Evolutionary conservation across 2,797 vertebrate genomes (phyloP).

Genomic region (Urosaurus nigricauda): DNA sequence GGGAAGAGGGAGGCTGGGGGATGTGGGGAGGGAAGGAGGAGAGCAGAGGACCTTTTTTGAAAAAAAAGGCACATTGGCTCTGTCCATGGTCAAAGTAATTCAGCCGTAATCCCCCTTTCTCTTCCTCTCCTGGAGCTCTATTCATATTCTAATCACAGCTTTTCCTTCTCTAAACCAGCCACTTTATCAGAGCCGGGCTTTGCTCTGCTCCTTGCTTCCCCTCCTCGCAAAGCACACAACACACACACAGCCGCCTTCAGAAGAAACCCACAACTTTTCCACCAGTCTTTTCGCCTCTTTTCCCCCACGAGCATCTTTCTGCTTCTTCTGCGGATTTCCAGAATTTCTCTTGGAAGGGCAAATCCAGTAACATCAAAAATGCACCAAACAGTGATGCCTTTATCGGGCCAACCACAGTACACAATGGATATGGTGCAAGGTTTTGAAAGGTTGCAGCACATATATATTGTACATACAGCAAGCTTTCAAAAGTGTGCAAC

Average conservation of each 20-base stretch:
- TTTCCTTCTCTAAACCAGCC: constrained; percentile 94
- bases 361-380: too few relatives aligned
- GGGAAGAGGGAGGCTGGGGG: constrained; percentile 40
- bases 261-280: constrained; percentile 57
- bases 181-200: constrained; percentile 93
- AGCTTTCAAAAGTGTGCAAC: too few relatives aligned
- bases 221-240: constrained; percentile 85
- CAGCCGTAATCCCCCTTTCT: constrained; percentile 95
- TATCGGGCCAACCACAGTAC: too few relatives aligned
- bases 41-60: constrained; percentile 49
- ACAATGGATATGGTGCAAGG: too few relatives aligned
- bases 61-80: constrained; percentile 86
- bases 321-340: neutral
- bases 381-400: too few relatives aligned
- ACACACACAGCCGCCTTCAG: constrained; percentile 67
- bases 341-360: constrained; percentile 15
- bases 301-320: neutral
- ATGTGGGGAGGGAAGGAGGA: constrained; percentile 53
- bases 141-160: constrained; percentile 99
- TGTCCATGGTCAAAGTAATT: constrained; percentile 94
- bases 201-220: constrained; percentile 90
- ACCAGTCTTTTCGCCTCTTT: constrained; percentile 42
- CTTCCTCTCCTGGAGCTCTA: constrained; percentile 94
- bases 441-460: too few relatives aligned
- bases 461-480: too few relatives aligned